Percentiles rank a stretch among this genome's conserved stretches.
phyloP scores from a whole-genome alignment of 2,888 invertebrate species.

The Pollenia labialis region DNA sequence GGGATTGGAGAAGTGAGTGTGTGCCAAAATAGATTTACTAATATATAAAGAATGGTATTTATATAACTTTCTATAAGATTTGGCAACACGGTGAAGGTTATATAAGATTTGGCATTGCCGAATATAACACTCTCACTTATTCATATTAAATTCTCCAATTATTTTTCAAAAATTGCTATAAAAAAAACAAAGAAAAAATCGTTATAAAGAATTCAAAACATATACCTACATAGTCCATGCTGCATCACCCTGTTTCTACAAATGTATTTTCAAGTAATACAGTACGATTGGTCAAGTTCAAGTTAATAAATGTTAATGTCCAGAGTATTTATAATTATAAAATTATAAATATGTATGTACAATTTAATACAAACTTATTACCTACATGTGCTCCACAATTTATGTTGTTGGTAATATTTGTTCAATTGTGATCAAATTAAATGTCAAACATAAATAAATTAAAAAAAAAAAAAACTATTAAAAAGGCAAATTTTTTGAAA shows the following conservation, averaged over 20 bases:
- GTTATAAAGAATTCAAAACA: too few relatives aligned
- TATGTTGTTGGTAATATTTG: not conserved
- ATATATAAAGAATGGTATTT: too few relatives aligned
- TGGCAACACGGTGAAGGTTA: too few relatives aligned
- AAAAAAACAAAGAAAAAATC: too few relatives aligned
- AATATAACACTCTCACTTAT: too few relatives aligned
- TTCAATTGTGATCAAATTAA: not conserved
- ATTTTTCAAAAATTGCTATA: too few relatives aligned
- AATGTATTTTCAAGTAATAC: conserved; percentile 36
- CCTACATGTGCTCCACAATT: not conserved
- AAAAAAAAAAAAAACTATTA: not conserved
- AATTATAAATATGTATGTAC: not conserved
- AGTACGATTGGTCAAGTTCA: conserved; percentile 52
- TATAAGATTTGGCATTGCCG: too few relatives aligned
- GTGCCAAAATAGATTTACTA: too few relatives aligned
- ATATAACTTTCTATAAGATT: too few relatives aligned
- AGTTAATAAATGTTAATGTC: conserved; percentile 43
- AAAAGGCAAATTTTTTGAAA: not conserved
- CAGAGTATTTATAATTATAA: not conserved
- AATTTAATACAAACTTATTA: not conserved
- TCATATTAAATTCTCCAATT: too few relatives aligned
- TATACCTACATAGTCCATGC: too few relatives aligned
- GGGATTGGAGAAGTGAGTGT: too few relatives aligned
- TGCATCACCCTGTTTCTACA: not conserved
- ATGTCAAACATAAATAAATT: not conserved